phyloP scores from a whole-genome alignment of 2,113 vertebrate species.

The Suricata suricatta region DNA sequence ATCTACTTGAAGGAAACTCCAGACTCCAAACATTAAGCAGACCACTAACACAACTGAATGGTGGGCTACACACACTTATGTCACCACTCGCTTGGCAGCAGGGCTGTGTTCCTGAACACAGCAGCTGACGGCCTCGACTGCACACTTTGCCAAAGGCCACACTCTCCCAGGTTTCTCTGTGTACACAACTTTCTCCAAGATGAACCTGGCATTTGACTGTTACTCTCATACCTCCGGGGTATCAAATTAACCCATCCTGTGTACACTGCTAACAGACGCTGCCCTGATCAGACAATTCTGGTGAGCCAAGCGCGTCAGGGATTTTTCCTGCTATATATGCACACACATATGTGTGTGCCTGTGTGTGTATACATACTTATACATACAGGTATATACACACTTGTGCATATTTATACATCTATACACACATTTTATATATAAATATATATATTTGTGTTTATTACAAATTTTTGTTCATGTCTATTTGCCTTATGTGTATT shows the following conservation, averaged over 20 bases:
- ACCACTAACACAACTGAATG: too few relatives aligned
- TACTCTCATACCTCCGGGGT: background rate
- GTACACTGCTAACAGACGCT: background rate
- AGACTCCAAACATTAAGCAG: background rate
- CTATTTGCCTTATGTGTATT: background rate
- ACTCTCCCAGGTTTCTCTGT: background rate
- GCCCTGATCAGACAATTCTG: background rate
- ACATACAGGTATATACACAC: background rate
- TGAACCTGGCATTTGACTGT: background rate
- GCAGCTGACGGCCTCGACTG: background rate
- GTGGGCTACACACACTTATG: background rate
- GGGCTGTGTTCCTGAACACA: background rate
- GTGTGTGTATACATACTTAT: accelerated
- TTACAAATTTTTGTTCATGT: background rate
- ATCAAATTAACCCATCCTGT: background rate
- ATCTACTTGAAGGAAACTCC: background rate
- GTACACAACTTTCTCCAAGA: background rate
- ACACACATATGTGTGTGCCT: background rate
- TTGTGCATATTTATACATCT: background rate
- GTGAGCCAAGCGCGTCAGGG: background rate
- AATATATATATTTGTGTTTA: background rate
- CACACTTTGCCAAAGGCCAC: background rate
- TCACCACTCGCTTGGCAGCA: background rate
- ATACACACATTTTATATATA: background rate
- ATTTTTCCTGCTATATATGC: background rate